phyloP scores from a whole-genome alignment of 2,888 invertebrate species.

The Pterostichus madidus region DNA sequence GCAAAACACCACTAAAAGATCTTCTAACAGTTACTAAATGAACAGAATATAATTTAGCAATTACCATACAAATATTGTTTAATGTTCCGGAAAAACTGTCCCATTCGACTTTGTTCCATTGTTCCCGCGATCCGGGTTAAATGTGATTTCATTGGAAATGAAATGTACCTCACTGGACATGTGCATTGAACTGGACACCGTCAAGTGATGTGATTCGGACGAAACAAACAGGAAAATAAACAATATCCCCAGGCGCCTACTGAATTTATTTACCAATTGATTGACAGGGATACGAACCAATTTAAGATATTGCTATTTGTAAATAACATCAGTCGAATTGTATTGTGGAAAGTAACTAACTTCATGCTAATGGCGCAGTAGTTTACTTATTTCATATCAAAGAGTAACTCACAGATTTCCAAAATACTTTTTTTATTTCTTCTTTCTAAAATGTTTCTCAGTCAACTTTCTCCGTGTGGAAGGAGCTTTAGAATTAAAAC shows the following conservation, averaged over 20 bases:
- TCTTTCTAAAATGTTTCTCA: too few relatives aligned
- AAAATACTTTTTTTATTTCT: too few relatives aligned
- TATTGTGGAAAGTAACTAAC: too few relatives aligned
- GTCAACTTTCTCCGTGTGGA: too few relatives aligned
- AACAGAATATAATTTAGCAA: neutral
- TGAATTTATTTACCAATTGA: conserved; percentile 11
- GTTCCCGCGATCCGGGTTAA: neutral
- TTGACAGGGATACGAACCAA: neutral
- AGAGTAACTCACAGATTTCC: too few relatives aligned
- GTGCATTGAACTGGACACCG: neutral
- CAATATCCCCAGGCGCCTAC: conserved; percentile 6
- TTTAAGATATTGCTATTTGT: neutral
- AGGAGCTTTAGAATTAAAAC: too few relatives aligned
- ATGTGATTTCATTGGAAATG: neutral
- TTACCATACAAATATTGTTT: neutral
- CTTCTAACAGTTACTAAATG: neutral
- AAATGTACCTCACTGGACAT: conserved; percentile 19
- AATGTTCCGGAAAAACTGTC: neutral
- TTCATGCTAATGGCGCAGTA: too few relatives aligned
- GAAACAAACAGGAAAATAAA: conserved; percentile 20
- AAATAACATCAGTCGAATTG: neutral
- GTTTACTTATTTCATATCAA: too few relatives aligned
- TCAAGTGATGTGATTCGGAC: neutral
- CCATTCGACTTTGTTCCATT: neutral
- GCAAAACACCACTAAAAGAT: neutral